phyloP scores from a whole-genome alignment of 1,140 invertebrate species.

The Bombyx mori region ASM3026992v2 NC_085112.1:1828001-1828500 shows the following conservation, averaged over 20 bases:
- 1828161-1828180: slow-evolving; percentile 46
- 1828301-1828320: slow-evolving; percentile 51
- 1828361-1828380: slow-evolving; percentile 40
- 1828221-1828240: too few relatives aligned
- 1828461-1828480: too few relatives aligned
- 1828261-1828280: too few relatives aligned
- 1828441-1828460: too few relatives aligned
- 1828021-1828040: too few relatives aligned
- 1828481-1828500: too few relatives aligned
- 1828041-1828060: too few relatives aligned
- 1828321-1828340: slow-evolving; percentile 28
- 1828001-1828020: too few relatives aligned
- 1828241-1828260: too few relatives aligned
- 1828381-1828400: slow-evolving; percentile 61
- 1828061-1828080: slow-evolving; percentile 3
- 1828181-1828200: slow-evolving; percentile 10
- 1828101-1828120: slow-evolving; percentile 63
- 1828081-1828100: slow-evolving; percentile 26
- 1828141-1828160: slow-evolving; percentile 45
- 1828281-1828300: slow-evolving; percentile 2
- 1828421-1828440: background rate
- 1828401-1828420: slow-evolving; percentile 56
- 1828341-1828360: slow-evolving; percentile 46
- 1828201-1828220: too few relatives aligned
- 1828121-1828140: slow-evolving; percentile 44